Percentiles rank a stretch among this genome's conserved stretches.
phyloP scores from a whole-genome alignment of 2,888 invertebrate species.

The Theretra japonica region DNA sequence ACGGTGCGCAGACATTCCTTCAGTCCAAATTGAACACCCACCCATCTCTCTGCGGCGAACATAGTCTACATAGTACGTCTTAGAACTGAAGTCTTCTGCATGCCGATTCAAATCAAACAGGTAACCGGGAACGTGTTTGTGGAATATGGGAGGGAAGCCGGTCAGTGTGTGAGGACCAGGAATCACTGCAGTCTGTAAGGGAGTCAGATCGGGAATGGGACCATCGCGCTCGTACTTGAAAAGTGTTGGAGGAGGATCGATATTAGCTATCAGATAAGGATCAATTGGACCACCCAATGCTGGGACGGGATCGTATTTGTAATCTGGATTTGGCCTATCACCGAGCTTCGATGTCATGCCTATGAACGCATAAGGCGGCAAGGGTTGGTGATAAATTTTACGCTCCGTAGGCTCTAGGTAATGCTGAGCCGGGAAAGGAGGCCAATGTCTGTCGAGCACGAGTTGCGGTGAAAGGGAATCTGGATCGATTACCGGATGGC shows the following conservation, averaged over 20 bases:
- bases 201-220: conserved; percentile 73
- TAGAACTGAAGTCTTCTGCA: conserved; percentile 77
- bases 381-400: conserved; percentile 67
- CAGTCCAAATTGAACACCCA: conserved; percentile 82
- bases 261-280: conserved; percentile 68
- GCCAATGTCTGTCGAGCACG: conserved; percentile 74
- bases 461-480: conserved; percentile 73
- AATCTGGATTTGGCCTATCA: conserved; percentile 71
- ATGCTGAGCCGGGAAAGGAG: conserved; percentile 78
- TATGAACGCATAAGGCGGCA: conserved; percentile 74
- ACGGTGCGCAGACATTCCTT: conserved; percentile 71
- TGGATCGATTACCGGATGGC: conserved; percentile 68
- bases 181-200: conserved; percentile 61
- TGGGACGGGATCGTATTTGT: conserved; percentile 74
- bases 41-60: conserved; percentile 81
- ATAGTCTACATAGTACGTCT: conserved; percentile 83
- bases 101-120: conserved; percentile 75
- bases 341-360: conserved; percentile 78
- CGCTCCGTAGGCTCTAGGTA: conserved; percentile 71
- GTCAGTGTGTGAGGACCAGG: conserved; percentile 76
- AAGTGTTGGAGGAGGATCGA: conserved; percentile 68
- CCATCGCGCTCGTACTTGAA: conserved; percentile 77
- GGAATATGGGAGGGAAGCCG: conserved; percentile 79
- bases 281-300: conserved; percentile 72
- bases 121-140: conserved; percentile 79